A percentile compares a stretch with the other conserved stretches of the same genome.
Conservation (phyloP, 2,888 invertebrate species). For the Romanomermis culicivorax region DNA sequence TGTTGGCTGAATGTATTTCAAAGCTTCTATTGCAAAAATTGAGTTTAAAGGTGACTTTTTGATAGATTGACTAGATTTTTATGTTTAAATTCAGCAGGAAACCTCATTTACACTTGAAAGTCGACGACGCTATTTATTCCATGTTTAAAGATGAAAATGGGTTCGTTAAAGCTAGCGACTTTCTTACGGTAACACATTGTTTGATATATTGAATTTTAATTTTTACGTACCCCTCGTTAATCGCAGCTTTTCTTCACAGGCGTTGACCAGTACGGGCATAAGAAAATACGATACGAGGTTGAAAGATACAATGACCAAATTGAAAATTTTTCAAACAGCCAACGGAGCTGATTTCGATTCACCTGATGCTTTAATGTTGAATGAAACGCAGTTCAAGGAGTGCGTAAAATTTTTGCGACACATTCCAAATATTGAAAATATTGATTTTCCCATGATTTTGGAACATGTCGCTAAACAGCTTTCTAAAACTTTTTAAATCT, state of each 20-base stretch:
- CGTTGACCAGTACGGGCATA: slow-evolving; percentile 62
- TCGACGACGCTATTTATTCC: background rate
- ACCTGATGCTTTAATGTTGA: slow-evolving; percentile 50
- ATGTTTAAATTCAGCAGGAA: too few species aligned
- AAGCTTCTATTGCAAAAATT: too few species aligned
- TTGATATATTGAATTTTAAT: too few species aligned
- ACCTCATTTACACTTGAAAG: background rate
- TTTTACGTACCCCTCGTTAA: too few species aligned
- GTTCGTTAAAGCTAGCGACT: background rate
- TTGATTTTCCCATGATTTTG: background rate
- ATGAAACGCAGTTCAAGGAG: slow-evolving; percentile 61
- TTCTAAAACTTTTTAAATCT: too few species aligned
- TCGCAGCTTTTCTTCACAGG: slow-evolving; percentile 39
- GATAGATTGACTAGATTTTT: too few species aligned
- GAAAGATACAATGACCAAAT: slow-evolving; percentile 60
- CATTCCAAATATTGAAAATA: background rate
- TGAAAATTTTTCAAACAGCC: slow-evolving; percentile 53
- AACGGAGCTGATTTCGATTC: slow-evolving; percentile 39
- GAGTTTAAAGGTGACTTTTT: too few species aligned
- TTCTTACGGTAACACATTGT: background rate
- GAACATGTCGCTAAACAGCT: too few species aligned
- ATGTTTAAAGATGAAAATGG: background rate
- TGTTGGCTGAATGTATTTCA: too few species aligned
- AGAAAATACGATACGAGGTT: slow-evolving; percentile 67
- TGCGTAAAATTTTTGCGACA: slow-evolving; percentile 25